These are phyloP conservation scores for Triplophysa yarkandensis DNA, from an alignment of 2,797 vertebrate species.

Conservation along the genomic window DNA sequence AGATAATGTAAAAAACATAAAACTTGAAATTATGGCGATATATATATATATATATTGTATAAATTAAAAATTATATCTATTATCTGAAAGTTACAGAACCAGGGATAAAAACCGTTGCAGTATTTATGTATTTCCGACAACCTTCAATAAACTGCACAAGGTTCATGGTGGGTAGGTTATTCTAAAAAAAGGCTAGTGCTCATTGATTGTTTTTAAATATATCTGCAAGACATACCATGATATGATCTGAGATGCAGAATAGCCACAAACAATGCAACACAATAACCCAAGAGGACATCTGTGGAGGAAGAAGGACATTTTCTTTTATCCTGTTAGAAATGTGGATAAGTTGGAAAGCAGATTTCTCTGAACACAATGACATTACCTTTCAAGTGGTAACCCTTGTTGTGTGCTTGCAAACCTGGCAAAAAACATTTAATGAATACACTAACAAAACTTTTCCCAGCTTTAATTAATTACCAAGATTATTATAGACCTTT, in stretches of 20 bases:
- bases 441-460: background rate
- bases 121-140: background rate
- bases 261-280: slow-evolving; percentile 64
- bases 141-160: background rate
- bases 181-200: background rate
- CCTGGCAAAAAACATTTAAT: slow-evolving; percentile 51
- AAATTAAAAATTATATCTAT: too few species aligned
- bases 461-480: background rate
- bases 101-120: background rate
- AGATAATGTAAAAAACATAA: background rate
- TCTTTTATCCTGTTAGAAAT: background rate
- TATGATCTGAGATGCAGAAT: slow-evolving; percentile 57
- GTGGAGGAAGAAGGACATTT: slow-evolving; percentile 16
- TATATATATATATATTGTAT: too few species aligned
- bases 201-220: background rate
- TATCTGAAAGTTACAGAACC: too few species aligned
- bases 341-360: background rate
- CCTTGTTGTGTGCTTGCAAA: slow-evolving; percentile 67
- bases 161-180: background rate
- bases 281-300: slow-evolving; percentile 68
- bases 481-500: background rate
- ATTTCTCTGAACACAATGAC: background rate
- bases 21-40: background rate
- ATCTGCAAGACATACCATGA: slow-evolving; percentile 59
- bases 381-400: slow-evolving; percentile 66